phyloP scores from a whole-genome alignment of 2,797 vertebrate genomes.

The Enteromius trimaculatus region DNA sequence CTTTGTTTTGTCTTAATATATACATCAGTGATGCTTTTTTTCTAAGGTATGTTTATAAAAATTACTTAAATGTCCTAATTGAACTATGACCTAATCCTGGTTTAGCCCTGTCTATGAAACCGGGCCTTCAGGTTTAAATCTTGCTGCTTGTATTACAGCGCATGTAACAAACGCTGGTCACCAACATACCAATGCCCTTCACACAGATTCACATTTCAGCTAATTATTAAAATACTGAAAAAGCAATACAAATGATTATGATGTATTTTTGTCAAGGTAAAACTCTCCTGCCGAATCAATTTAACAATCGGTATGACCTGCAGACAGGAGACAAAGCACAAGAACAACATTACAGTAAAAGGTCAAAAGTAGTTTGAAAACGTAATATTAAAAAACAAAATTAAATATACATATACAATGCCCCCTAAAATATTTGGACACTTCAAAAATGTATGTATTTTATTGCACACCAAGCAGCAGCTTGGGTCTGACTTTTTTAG shows the following conservation, averaged over 20 bases:
- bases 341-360: conserved; percentile 10
- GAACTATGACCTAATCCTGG: too few species aligned
- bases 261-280: conserved; percentile 13
- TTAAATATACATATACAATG: neutral
- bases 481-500: neutral
- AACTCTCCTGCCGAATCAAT: conserved; percentile 18
- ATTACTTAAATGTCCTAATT: too few species aligned
- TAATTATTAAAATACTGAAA: conserved; percentile 16
- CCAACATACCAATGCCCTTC: conserved; percentile 13
- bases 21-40: too few species aligned
- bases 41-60: too few species aligned
- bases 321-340: neutral
- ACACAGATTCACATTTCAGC: neutral
- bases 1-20: too few species aligned
- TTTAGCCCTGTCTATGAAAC: too few species aligned
- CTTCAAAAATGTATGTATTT: neutral
- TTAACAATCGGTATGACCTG: neutral
- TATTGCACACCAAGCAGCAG: neutral
- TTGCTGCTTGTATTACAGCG: neutral
- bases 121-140: neutral
- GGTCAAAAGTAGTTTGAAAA: neutral
- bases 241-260: conserved; percentile 16
- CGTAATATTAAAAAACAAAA: neutral
- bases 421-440: neutral
- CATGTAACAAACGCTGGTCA: neutral